Percentiles rank a stretch among this genome's conserved stretches.
phyloP scores from a whole-genome alignment of 2,797 vertebrate genomes.

The Halcyon smyrnensis region DNA sequence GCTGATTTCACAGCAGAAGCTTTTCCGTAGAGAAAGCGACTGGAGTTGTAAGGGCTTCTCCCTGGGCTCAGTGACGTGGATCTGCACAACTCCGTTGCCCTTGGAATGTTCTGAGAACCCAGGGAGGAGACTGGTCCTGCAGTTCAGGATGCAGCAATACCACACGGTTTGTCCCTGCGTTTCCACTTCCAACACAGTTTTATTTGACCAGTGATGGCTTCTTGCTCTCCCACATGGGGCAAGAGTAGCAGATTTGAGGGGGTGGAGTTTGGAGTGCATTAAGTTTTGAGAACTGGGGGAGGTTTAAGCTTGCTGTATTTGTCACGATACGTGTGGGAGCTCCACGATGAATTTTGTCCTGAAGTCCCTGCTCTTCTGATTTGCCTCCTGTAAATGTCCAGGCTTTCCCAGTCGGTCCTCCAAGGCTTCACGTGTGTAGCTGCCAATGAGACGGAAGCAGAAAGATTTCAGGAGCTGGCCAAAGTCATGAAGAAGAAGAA shows the following conservation, averaged over 20 bases:
- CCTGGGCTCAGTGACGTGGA: neutral
- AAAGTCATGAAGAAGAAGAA: conserved; percentile 44
- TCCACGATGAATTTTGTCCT: neutral
- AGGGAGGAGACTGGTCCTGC: neutral
- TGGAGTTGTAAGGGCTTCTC: neutral
- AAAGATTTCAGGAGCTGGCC: conserved; percentile 42
- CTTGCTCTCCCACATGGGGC: neutral
- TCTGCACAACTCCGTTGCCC: neutral
- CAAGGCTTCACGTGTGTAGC: conserved; percentile 62
- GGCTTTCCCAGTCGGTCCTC: conserved; percentile 62
- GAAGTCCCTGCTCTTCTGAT: neutral
- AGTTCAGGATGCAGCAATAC: neutral
- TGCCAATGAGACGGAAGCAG: neutral
- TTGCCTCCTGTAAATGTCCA: conserved; percentile 4
- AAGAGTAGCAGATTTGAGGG: neutral
- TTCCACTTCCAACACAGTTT: neutral
- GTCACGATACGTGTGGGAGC: neutral
- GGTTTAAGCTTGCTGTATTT: neutral
- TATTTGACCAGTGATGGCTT: neutral
- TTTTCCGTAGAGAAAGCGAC: neutral
- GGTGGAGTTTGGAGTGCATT: neutral
- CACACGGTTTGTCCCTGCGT: neutral
- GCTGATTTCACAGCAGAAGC: neutral
- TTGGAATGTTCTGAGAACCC: neutral
- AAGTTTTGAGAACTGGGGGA: neutral